Percentiles rank a stretch among this genome's conserved stretches.
Evolutionary conservation across 2,113 vertebrate species (phyloP).

Genomic region (Prolemur simus): DNA sequence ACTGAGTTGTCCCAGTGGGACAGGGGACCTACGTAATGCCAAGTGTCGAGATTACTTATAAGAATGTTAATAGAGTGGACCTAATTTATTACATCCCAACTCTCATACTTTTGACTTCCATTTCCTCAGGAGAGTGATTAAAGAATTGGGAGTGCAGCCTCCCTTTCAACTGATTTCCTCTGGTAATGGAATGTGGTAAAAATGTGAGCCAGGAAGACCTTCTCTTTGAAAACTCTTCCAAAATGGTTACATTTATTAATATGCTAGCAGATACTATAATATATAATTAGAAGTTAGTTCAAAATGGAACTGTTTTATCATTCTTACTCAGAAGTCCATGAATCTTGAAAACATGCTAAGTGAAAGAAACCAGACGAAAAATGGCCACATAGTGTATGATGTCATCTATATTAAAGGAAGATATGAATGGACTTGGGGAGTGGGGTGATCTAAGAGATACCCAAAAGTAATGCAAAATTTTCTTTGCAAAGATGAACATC

Average conservation of each 20-base stretch:
- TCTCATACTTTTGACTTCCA: background rate
- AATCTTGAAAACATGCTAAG: background rate
- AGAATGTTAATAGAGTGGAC: background rate
- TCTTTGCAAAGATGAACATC: background rate
- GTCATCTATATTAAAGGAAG: background rate
- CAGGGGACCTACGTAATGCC: background rate
- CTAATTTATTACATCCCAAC: background rate
- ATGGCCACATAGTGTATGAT: background rate
- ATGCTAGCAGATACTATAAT: background rate
- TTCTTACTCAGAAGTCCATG: background rate
- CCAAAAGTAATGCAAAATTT: background rate
- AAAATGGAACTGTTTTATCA: conserved; percentile 13
- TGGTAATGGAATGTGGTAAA: background rate
- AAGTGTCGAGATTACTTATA: background rate
- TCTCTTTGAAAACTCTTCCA: background rate
- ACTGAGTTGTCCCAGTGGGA: background rate
- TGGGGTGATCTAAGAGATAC: background rate
- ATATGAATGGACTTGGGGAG: background rate
- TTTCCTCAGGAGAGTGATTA: background rate
- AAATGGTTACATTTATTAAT: background rate
- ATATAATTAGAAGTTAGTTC: background rate
- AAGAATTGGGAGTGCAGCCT: background rate
- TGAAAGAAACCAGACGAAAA: background rate
- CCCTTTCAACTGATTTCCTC: background rate
- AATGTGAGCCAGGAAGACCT: background rate